Base-by-base conservation (phyloP, 2,113 vertebrate species). In the Gyps fulvus region DNA sequence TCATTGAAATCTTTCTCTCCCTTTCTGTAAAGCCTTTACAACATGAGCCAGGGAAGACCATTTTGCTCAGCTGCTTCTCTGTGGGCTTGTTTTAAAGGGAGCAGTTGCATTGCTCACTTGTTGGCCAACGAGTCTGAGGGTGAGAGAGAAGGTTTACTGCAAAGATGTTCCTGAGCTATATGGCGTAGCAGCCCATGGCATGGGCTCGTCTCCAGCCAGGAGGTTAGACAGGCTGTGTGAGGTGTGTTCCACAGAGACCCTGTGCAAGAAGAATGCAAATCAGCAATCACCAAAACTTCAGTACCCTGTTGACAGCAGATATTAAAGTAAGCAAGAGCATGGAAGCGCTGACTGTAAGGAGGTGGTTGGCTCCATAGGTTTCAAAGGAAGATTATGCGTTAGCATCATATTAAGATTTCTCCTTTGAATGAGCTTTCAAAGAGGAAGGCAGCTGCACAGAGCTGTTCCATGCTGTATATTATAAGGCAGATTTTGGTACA, bases 101-200 rank as follows among this genome's bases (percentile, higher is more conserved):
- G 16, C 16, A 31, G 32, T 65, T 59, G 29, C 13, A 25, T 9
- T 71, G 47, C 16, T 76, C 21, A 8, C 45, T 70, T 1, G 0
- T 8, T 65, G 61, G 14, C n/a, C 16, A 61, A 6, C 0, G 0
- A 54, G 34, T 16, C 15, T 2, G 2, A 83, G 54, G 32, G 13
- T n/a, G 18, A 94, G 4, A 25, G 38, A 83, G 32, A 38, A 67
- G 36, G 10, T 77, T 84, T 78, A 20, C 0, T 4, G 50, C 23
- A 32, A 83, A 58, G n/a, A 16, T 38, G 20, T 12, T 89, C 71
- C 63, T 55, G n/a, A 88, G n/a, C 12, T 55, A 15, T 20, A 11
- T 1, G 2, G 40, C 3, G 1, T 43, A 32, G 25, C 27, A 66
- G 22, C 25, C 13, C 42, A 16, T 7, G 13, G 32, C 0, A 0